A percentile compares a stretch with the other conserved stretches of the same genome.
Evolutionary conservation across 2,888 invertebrate species (phyloP).

Genomic region (Phrixothrix hirtus): DNA sequence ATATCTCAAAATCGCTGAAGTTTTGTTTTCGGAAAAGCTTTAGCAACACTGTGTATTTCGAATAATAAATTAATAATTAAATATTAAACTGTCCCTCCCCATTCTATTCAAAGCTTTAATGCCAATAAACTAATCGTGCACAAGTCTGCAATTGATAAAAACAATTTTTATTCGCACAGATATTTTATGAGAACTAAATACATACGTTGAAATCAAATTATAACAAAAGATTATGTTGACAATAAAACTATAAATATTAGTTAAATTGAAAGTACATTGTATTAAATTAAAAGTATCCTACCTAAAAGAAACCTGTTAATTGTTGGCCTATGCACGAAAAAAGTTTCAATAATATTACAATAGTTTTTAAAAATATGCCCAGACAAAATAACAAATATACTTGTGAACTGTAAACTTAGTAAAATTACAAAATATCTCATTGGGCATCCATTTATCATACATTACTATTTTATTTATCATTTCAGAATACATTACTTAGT

Average conservation of each 20-base stretch:
- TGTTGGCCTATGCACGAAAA: too few relatives aligned
- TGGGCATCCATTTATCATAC: neutral
- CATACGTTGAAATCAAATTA: constrained; percentile 11
- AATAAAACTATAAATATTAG: constrained; percentile 16
- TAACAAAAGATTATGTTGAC: constrained; percentile 9
- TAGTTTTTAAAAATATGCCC: too few relatives aligned
- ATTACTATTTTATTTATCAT: constrained; percentile 12
- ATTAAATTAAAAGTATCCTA: too few relatives aligned
- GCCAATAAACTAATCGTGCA: constrained; percentile 6
- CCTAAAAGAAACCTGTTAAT: too few relatives aligned
- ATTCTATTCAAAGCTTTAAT: too few relatives aligned
- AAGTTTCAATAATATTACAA: too few relatives aligned
- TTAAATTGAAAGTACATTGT: constrained; percentile 5
- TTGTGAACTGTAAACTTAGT: too few relatives aligned
- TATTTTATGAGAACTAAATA: constrained; percentile 25
- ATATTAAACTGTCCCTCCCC: neutral
- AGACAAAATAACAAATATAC: too few relatives aligned
- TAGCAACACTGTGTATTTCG: too few relatives aligned
- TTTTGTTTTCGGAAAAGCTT: too few relatives aligned
- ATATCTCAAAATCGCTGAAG: too few relatives aligned
- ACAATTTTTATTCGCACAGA: constrained; percentile 24
- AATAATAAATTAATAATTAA: too few relatives aligned
- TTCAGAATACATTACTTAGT: constrained; percentile 6
- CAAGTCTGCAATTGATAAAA: constrained; percentile 28
- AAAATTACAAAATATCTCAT: neutral